These are phyloP conservation scores for Drosophila orena DNA, from an alignment of 1,140 invertebrate species.

Conservation along the genomic window DNA sequence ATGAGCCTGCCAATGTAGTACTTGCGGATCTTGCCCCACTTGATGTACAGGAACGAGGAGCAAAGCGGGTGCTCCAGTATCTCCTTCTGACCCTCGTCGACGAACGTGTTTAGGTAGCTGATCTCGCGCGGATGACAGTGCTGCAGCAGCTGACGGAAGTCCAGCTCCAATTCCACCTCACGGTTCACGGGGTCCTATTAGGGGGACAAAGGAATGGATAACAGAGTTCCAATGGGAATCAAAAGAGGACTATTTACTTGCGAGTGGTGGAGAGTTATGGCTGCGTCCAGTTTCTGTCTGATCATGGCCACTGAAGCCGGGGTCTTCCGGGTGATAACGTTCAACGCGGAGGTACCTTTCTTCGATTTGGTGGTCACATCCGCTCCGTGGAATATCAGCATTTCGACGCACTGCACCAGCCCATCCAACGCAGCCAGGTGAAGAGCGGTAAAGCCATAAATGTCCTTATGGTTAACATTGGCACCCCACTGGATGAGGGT, in stretches of 20 bases:
- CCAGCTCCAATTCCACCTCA: constrained; percentile 92
- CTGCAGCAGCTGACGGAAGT: constrained; percentile 91
- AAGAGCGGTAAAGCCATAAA: constrained; percentile 94
- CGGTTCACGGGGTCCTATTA: constrained; percentile 89
- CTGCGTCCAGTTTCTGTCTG: constrained; percentile 90
- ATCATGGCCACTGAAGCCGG: constrained; percentile 92
- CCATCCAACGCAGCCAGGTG: constrained; percentile 95
- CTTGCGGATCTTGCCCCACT: constrained; percentile 95
- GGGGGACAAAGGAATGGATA: not conserved
- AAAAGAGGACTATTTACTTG: constrained; percentile 67
- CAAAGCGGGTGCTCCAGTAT: constrained; percentile 93
- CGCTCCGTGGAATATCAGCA: constrained; percentile 92
- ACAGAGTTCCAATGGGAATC: not conserved
- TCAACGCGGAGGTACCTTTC: constrained; percentile 92
- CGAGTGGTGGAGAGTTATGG: constrained; percentile 91
- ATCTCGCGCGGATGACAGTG: constrained; percentile 92
- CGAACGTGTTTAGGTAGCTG: constrained; percentile 92
- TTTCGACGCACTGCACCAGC: constrained; percentile 92
- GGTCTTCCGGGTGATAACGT: constrained; percentile 92
- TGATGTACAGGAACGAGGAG: constrained; percentile 92
- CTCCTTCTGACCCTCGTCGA: constrained; percentile 93
- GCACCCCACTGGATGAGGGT: constrained; percentile 91
- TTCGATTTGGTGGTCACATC: constrained; percentile 93
- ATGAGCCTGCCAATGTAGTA: constrained; percentile 92
- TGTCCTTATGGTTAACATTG: constrained; percentile 93